These are phyloP conservation scores for Panulirus ornatus DNA, from an alignment of 1,140 invertebrate species.

Conservation along the genomic window DNA sequence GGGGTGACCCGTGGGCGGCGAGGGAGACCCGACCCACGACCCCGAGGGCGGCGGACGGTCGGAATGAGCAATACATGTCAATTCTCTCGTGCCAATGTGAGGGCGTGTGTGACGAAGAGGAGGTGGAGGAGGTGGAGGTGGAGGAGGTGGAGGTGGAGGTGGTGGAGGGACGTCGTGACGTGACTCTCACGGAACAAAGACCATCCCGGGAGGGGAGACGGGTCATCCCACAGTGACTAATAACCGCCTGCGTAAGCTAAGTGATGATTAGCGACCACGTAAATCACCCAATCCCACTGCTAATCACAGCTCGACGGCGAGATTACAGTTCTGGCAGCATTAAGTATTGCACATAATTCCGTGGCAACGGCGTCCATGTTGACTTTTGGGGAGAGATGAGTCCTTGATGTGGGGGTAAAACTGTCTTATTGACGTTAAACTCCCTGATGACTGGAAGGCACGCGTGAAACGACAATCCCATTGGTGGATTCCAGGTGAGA, in stretches of 20 bases:
- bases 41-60: too few species aligned
- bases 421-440: conserved; percentile 42
- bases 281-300: conserved; percentile 45
- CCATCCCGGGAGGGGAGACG: not conserved
- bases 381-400: conserved; percentile 21
- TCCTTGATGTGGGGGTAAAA: conserved; percentile 9
- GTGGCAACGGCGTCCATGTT: conserved; percentile 14
- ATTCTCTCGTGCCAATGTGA: too few species aligned
- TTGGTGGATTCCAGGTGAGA: conserved; percentile 36
- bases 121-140: too few species aligned
- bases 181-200: not conserved
- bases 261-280: conserved; percentile 38
- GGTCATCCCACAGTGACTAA: conserved; percentile 14
- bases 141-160: too few species aligned
- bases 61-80: too few species aligned
- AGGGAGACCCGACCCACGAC: too few species aligned
- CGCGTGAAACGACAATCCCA: conserved; percentile 18
- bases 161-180: conserved; percentile 10
- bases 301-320: conserved; percentile 34
- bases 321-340: conserved; percentile 24
- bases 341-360: conserved; percentile 45
- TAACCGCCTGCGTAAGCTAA: not conserved
- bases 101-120: too few species aligned
- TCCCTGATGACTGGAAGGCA: conserved; percentile 11
- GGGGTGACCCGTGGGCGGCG: too few species aligned